Percentiles rank a stretch among this genome's conserved stretches.
Conservation (phyloP, 1,140 invertebrate species). For the Drosophila azteca region DNA sequence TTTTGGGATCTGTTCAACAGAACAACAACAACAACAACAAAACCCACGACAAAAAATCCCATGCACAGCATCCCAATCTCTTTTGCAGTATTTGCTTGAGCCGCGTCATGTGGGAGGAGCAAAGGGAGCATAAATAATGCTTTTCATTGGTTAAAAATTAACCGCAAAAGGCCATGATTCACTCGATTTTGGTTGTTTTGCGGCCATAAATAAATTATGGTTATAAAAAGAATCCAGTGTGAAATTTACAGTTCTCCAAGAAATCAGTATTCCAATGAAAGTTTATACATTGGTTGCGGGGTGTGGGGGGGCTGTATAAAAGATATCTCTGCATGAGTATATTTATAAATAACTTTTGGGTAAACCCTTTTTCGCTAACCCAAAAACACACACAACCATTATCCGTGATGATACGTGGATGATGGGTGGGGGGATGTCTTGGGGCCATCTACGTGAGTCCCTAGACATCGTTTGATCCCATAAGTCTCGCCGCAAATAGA, state of each 20-base stretch:
- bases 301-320: neutral
- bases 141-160: constrained; percentile 8
- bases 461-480: constrained; percentile 35
- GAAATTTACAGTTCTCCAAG: constrained; percentile 32
- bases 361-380: constrained; percentile 10
- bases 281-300: neutral
- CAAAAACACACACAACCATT: neutral
- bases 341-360: constrained; percentile 9
- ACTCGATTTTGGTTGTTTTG: constrained; percentile 19
- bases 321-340: constrained; percentile 10
- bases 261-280: constrained; percentile 25
- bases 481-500: constrained; percentile 20
- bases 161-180: constrained; percentile 20
- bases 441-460: too few relatives aligned
- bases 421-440: too few relatives aligned
- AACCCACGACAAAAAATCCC: too few relatives aligned
- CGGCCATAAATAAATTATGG: constrained; percentile 16
- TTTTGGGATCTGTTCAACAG: too few relatives aligned
- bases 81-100: too few relatives aligned
- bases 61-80: too few relatives aligned
- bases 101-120: too few relatives aligned
- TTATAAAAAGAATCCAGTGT: constrained; percentile 30
- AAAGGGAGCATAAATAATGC: neutral
- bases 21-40: too few relatives aligned
- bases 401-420: too few relatives aligned